Evolutionary conservation across 1,140 invertebrate genomes (phyloP).

Genomic region (Calliopsis andreniformis): DNA sequence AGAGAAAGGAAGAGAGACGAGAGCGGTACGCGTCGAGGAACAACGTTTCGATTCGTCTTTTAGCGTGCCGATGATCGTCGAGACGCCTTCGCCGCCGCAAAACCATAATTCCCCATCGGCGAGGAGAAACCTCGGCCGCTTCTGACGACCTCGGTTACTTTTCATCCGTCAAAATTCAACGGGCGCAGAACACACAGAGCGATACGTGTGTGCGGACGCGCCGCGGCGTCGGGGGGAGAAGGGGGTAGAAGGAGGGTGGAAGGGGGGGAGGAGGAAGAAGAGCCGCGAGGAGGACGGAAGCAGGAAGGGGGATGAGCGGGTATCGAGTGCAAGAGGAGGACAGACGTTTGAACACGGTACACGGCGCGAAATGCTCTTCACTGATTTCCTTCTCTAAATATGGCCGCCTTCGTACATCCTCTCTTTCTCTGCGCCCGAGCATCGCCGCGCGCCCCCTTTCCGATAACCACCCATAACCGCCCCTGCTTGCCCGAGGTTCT

Average conservation of each 20-base stretch:
- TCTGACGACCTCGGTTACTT: constrained; percentile 58
- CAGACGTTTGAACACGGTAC: constrained; percentile 50
- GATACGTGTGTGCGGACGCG: constrained; percentile 9
- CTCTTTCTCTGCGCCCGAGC: constrained; percentile 56
- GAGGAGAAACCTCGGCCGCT: constrained; percentile 45
- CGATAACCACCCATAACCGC: constrained; percentile 80
- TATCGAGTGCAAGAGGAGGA: constrained; percentile 34
- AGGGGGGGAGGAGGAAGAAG: constrained; percentile 9
- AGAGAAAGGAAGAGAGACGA: constrained; percentile 5
- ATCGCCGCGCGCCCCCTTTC: constrained; percentile 60
- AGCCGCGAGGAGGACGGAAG: constrained; percentile 16
- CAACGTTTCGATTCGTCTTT: constrained; percentile 49
- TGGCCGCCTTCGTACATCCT: constrained; percentile 76
- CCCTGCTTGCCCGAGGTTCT: constrained; percentile 81
- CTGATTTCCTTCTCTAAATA: constrained; percentile 81
- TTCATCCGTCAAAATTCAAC: constrained; percentile 64
- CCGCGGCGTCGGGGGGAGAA: too few relatives aligned
- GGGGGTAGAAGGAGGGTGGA: too few relatives aligned
- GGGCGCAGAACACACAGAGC: constrained; percentile 46
- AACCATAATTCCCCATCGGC: constrained; percentile 56
- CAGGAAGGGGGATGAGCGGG: constrained; percentile 31
- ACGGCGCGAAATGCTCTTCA: constrained; percentile 77
- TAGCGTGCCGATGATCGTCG: constrained; percentile 35
- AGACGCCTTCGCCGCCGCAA: constrained; percentile 45
- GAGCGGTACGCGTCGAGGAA: background rate